Evolutionary conservation across 2,113 vertebrate genomes (phyloP).

Genomic region (Chionomys nivalis): DNA sequence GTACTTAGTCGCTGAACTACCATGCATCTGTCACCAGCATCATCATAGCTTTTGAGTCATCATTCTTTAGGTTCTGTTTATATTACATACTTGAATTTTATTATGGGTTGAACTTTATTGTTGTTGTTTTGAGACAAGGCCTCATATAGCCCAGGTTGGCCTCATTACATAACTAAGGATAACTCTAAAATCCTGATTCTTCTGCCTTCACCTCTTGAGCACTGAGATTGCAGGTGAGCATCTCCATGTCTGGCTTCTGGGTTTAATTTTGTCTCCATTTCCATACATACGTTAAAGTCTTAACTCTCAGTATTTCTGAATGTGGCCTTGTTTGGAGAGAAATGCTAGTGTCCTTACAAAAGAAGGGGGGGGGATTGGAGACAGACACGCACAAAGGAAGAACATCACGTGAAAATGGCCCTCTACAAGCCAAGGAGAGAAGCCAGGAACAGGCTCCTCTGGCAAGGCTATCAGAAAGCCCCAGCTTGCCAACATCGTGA

Average conservation of each 20-base stretch:
- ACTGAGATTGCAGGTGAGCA: not conserved
- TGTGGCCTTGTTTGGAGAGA: conserved; percentile 25
- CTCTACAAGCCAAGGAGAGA: not conserved
- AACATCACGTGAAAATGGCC: not conserved
- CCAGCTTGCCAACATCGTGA: not conserved
- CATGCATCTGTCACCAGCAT: not conserved
- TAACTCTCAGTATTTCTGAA: not conserved
- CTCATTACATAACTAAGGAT: not conserved
- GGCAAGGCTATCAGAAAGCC: not conserved
- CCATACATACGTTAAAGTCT: not conserved
- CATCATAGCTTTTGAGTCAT: conserved; percentile 37
- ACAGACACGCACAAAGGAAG: not conserved
- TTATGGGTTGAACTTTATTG: not conserved
- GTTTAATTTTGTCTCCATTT: not conserved
- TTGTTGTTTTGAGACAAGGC: not conserved
- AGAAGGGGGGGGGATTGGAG: not conserved
- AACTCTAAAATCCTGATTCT: not conserved
- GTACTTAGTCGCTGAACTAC: not conserved
- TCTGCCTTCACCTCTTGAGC: not conserved
- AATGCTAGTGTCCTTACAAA: not conserved
- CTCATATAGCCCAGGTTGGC: not conserved
- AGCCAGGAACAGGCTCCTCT: not conserved
- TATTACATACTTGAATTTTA: conserved; percentile 17
- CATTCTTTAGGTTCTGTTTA: conserved; percentile 43
- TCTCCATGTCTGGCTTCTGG: not conserved